Evolutionary conservation across 1,140 invertebrate species (phyloP), one percentile per base, ranked within the genome.

Genomic region (Homalodisca vitripennis): DNA sequence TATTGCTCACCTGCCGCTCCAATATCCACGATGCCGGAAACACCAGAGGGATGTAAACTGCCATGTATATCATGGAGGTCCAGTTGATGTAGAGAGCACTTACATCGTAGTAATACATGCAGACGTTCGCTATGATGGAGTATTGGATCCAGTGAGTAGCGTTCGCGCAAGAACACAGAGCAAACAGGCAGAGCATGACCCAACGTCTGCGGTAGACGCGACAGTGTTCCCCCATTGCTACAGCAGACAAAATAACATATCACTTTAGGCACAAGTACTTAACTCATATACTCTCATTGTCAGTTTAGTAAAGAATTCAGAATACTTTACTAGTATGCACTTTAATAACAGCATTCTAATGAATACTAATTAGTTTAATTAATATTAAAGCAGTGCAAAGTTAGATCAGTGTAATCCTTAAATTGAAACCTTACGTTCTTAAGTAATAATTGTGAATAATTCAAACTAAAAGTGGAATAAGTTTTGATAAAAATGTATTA

Each of bases 31-130:
- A 96, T 2, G 92, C 96, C 1, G 97, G 98, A 76, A 99, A 96
- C 73, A 99, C 95, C 66, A 98, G 86, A 12, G 95, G 94, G 75
- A 99, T 95, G 78, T 99, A 99, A 0, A 90, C 87, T 71, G 97
- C 87, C 97, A 99, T 99, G 79, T 92, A 99, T 72, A 99, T 90
- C 89, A 99, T 93, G 6, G 95, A 97, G 41, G 95, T 94, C 94
- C 94, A 97, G 79, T 98, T 92, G 26, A 99, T 91, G 67, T 85
- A 84, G 32, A 88, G 85, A 63, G 83, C 85, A 17, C 80, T 83
- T 0, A 75, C 75, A n/a, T 94, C 88, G 24, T 84, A 83, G 80
- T 94, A 95, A 79, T 92, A 93, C 66, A 83, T 78, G 53, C 77
- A 84, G 64, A 92, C 86, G 77, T 92, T 88, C 69, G 88, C 85